These are phyloP conservation scores for Oconnorella tubifera DNA, from an alignment of 2,888 invertebrate species.

Conservation along the genomic window DNA sequence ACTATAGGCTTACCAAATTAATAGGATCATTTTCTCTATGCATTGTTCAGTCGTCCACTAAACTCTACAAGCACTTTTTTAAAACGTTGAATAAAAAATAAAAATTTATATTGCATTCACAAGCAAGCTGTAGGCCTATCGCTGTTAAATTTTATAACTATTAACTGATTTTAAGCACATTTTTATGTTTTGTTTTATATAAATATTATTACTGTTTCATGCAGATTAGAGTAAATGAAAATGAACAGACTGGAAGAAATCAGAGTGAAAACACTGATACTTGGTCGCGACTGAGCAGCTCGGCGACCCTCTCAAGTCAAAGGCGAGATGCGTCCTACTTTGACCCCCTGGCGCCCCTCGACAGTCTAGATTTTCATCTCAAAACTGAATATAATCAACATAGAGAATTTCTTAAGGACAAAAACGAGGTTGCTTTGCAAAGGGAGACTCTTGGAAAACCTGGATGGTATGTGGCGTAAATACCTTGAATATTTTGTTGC, in stretches of 20 bases:
- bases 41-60: no score
- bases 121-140: no score
- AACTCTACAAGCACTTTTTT: no score
- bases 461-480: background rate
- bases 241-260: background rate
- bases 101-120: no score
- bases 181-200: background rate
- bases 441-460: constrained; percentile 49
- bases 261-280: constrained; percentile 33
- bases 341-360: constrained; percentile 52
- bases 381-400: constrained; percentile 55
- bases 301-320: constrained; percentile 47
- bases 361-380: constrained; percentile 54
- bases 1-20: no score
- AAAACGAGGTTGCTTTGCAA: constrained; percentile 51
- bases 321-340: constrained; percentile 48
- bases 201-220: background rate
- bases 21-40: no score
- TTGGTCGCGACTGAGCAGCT: constrained; percentile 50
- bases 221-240: background rate
- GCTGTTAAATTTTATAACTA: no score
- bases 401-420: constrained; percentile 47
- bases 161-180: no score
- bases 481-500: no score
- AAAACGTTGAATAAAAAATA: background rate